Base-by-base conservation (phyloP, 2,113 vertebrate species). In the Festucalex cinctus region DNA sequence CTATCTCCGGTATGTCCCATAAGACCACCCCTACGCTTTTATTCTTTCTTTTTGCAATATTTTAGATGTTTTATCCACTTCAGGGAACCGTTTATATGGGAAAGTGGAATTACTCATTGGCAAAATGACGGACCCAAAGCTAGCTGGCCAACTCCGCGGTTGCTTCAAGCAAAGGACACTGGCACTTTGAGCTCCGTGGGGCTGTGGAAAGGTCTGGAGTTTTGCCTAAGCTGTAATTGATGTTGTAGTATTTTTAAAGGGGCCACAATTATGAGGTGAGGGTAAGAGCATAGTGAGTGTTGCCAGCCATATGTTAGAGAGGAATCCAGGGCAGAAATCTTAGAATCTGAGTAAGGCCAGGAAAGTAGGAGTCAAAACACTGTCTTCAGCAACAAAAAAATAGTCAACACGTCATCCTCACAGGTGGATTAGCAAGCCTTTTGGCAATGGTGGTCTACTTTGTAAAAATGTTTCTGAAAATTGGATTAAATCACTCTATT, bases 1-100 rank as follows among this genome's bases (percentile, higher is more conserved):
- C 81, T 87, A 88, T 88, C 86, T 78, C 76, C 73, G 81, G 80
- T 80, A 83, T 87, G 86, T 82, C 73, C 66, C 79, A 74, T 73
- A 63, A 79, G 78, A 77, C 70, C 64, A 78, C 73, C 80, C 85
- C 68, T 60, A 51, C 49, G 67, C 73, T 78, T 83, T 85, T 84
- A 84, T 88, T 81, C 79, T 64, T 68, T 39, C 72, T 73, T 65
- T 74, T 78, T 20, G 12, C 71, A 79, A 63, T 68, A 68, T 84
- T 84, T 79, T n/a, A 76, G 84, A 69, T 37, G 8, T 64, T 59
- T 78, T 53, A 26, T 53, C 36, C 67, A 71, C 68, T 49, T 69
- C 65, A 56, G 61, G 39, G 70, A 83, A 51, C 57, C 36, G 76
- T 86, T 89, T 80, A 73, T 70, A 71, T 48, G 67, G 63, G 53